Evolutionary conservation across 2,113 vertebrate species (phyloP), one percentile per base, ranked within the genome.

Genomic region (Dasyprocta punctata): DNA sequence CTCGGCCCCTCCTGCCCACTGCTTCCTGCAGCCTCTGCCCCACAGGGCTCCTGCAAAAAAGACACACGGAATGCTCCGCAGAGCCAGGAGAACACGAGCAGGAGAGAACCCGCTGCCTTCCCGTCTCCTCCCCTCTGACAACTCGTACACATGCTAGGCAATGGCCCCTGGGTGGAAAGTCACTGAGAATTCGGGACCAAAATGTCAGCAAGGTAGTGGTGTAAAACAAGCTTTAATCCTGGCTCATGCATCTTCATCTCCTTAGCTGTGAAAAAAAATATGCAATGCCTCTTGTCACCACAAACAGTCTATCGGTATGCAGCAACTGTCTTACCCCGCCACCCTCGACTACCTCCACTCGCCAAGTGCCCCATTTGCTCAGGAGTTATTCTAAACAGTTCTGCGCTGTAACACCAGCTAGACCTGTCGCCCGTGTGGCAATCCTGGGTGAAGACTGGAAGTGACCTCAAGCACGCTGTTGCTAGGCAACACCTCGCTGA

Each of bases 231-330:
- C 56, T 84, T 88, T 94, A 88, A 97, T 96, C 94, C 89, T 52
- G 58, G 91, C 89, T 86, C 58, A 90, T 54, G 71, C 82, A 56
- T 87, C 93, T 95, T 95, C 85, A 97, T 96, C 93, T 97, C 95
- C 93, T 97, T 86, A 97, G 90, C 97, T 94, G 47, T 73, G 81
- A 36, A 90, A 61, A 90, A 91, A 92, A 95, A 90, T 58, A 92
- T 54, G 77, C 63, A 86, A 96, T 88, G 63, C 52, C 82, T 71
- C 89, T 89, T 26, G 33, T 92, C 88, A 92, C 58, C 56, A 85
- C 82, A 96, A 97, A 61, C 20, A 47, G 78, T 58, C 67, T 58
- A 67, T 83, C 77, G 83, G 24, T 30, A 75, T 0, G 0, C 10
- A 17, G 69, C 41, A 94, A 52, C 44, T 24, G 38, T 83, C 81